These are phyloP conservation scores for Myotis planiceps DNA, from an alignment of 2,797 vertebrate genomes.

Conservation along the genomic window DNA sequence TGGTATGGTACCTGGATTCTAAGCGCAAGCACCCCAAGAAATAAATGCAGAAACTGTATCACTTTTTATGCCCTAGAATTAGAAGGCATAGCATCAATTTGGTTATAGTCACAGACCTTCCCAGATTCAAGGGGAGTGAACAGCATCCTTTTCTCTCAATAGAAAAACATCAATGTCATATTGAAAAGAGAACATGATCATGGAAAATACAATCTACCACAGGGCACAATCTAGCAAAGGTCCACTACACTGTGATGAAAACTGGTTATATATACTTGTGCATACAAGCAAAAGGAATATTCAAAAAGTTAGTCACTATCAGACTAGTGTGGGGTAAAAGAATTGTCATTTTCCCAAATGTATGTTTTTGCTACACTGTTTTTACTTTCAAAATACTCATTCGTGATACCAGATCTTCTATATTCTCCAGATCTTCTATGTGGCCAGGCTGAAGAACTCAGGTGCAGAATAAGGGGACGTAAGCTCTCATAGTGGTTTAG, in stretches of 20 bases:
- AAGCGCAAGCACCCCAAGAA: neutral
- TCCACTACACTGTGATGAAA: neutral
- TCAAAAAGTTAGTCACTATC: neutral
- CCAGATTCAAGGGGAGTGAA: neutral
- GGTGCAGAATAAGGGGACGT: neutral
- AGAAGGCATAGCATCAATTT: neutral
- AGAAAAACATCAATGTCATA: neutral
- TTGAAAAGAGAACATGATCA: neutral
- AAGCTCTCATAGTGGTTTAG: neutral
- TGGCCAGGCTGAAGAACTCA: neutral
- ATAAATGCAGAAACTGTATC: neutral
- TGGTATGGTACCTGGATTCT: neutral
- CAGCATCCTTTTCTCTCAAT: neutral
- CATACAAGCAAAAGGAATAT: neutral
- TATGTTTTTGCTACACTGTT: neutral
- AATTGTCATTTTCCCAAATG: neutral
- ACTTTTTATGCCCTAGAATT: neutral
- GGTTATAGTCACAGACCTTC: neutral
- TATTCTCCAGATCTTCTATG: too few relatives aligned
- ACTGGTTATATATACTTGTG: neutral
- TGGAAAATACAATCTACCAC: neutral
- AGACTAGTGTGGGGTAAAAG: neutral
- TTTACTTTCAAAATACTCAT: neutral
- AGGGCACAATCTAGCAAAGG: neutral
- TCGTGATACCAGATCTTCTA: neutral